Evolutionary conservation across 2,113 vertebrate species (phyloP), one percentile per base, ranked within the genome.

Genomic region (Vimba vimba): DNA sequence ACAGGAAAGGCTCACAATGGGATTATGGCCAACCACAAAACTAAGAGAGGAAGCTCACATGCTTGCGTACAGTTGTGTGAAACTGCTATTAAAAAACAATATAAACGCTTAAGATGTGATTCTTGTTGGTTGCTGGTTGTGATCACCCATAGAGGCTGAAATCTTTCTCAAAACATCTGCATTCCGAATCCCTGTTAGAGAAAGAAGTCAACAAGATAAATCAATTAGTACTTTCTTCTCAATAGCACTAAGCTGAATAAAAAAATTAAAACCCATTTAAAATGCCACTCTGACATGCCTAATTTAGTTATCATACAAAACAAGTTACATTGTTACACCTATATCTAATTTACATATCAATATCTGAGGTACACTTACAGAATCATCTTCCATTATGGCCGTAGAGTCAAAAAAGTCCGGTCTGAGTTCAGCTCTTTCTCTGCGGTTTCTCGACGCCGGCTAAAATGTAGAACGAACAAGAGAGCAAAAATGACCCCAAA

Each of bases 321-420:
- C 27, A 69, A 79, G 47, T 13, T 69, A 21, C 47, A 79, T 39
- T 39, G 25, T 47, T 36, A 33, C 71, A 45, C 13, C 9, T 23
- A 11, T 11, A n/a, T 60, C 17, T 55, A 55, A 55, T 57, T 19
- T 55, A 21, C 55, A 57, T 11, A 25, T 30, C 23, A 74, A 23
- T 45, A 43, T 57, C 12, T 17, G 3, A 45, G 15, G 33, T 7
- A 6, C 2, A 90, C 96, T 95, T 91, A 99, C 98, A 95, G 98
- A 99, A 93, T 99, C 98, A 0, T 99, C 98, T 94, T 99, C 98
- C 88, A 99, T 99, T 95, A 99, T 99, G 84, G 98, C 98, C 86
- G 98, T 97, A 0, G 98, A 99, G 95, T 99, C 98, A 74, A 99
- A 99, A 94, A 99, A 99, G 94, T 99, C 98, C 17, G 98, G 98